Evolutionary conservation across 2,888 invertebrate genomes (phyloP).

Genomic region (Eudemis profundana): DNA sequence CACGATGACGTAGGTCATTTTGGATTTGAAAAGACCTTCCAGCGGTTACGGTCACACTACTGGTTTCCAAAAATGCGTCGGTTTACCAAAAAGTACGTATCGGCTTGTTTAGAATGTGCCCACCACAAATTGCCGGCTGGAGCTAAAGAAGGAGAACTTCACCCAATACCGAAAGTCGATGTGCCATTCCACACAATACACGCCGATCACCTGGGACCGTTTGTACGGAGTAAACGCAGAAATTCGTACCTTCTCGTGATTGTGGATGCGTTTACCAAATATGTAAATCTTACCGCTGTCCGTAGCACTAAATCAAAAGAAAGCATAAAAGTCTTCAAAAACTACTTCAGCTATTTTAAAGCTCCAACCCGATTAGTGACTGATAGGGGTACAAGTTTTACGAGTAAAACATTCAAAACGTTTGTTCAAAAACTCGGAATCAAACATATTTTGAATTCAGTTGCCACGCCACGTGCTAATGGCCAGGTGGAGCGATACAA

Average conservation of each 20-base stretch:
- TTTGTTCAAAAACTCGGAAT: slow-evolving; percentile 31
- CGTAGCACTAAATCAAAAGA: slow-evolving; percentile 46
- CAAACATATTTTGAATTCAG: slow-evolving; percentile 45
- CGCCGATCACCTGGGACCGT: slow-evolving; percentile 55
- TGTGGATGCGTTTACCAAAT: slow-evolving; percentile 38
- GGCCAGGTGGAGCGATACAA: slow-evolving; percentile 38
- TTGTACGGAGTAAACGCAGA: slow-evolving; percentile 47
- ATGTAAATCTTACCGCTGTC: slow-evolving; percentile 45
- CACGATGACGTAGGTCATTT: slow-evolving; percentile 54
- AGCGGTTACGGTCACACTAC: slow-evolving; percentile 30
- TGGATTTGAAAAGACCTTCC: slow-evolving; percentile 49
- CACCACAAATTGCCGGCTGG: neutral
- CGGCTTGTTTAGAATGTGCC: neutral
- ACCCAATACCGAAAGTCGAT: too few species aligned
- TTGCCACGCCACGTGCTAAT: slow-evolving; percentile 36
- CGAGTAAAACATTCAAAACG: slow-evolving; percentile 39
- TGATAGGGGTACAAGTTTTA: slow-evolving; percentile 41
- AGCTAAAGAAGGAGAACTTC: too few species aligned
- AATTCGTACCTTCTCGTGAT: slow-evolving; percentile 39
- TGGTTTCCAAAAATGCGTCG: slow-evolving; percentile 36
- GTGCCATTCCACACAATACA: slow-evolving; percentile 53
- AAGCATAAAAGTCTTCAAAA: slow-evolving; percentile 42
- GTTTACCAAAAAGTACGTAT: slow-evolving; percentile 13
- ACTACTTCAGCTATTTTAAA: too few species aligned
- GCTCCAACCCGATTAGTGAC: too few species aligned